Percentiles rank a stretch among this genome's conserved stretches.
Conservation (phyloP, 2,797 vertebrate species). For the Fistularia tabacaria region DNA sequence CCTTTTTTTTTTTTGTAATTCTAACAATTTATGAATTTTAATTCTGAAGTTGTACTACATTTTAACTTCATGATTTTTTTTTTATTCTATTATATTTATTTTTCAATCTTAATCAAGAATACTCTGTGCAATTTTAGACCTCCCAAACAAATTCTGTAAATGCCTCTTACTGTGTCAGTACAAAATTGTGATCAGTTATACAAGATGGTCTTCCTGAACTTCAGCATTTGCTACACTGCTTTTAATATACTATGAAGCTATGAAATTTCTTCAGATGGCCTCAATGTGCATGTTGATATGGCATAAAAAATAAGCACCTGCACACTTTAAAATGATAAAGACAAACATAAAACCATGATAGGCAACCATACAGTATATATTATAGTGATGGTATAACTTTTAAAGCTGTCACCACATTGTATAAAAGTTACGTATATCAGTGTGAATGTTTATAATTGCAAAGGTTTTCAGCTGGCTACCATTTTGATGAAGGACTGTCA, state of each 20-base stretch:
- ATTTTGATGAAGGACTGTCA: too few species aligned
- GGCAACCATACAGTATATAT: too few species aligned
- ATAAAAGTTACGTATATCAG: too few species aligned
- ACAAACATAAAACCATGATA: too few species aligned
- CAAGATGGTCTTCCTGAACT: constrained; percentile 33
- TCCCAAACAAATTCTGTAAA: constrained; percentile 50
- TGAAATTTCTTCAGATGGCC: constrained; percentile 27
- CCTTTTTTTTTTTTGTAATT: too few species aligned
- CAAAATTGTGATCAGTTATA: constrained; percentile 6
- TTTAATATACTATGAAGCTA: constrained; percentile 19
- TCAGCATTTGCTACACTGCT: constrained; percentile 30
- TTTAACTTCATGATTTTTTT: too few species aligned
- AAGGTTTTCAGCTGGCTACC: too few species aligned
- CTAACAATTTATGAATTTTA: too few species aligned
- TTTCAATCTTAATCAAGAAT: background rate
- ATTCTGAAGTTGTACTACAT: too few species aligned
- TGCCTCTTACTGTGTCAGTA: constrained; percentile 4
- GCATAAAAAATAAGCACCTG: background rate
- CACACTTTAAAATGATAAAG: background rate
- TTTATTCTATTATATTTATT: background rate
- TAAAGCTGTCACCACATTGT: too few species aligned
- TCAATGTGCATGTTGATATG: constrained; percentile 26
- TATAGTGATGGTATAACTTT: too few species aligned
- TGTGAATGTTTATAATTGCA: too few species aligned
- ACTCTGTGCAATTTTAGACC: constrained; percentile 16